Conservation (phyloP, 2,797 vertebrate species). For the Tangara arthus region DNA sequence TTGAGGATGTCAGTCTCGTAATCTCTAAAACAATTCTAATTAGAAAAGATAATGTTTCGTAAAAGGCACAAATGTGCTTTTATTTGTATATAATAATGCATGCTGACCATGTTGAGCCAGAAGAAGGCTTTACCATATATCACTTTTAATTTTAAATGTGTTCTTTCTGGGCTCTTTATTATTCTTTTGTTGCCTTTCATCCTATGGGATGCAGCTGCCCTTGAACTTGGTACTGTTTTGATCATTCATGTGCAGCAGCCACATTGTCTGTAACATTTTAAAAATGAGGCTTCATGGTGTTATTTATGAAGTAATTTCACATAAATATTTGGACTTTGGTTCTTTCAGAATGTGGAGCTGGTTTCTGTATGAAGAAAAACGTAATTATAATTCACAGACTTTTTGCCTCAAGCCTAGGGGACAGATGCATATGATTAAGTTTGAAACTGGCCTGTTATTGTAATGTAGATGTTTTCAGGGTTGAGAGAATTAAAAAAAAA, state of each 20-base stretch:
- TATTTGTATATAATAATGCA: conserved; percentile 1
- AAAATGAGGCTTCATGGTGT: conserved; percentile 69
- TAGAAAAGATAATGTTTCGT: background rate
- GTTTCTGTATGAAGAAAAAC: conserved; percentile 76
- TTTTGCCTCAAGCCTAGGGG: conserved; percentile 76
- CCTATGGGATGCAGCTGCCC: conserved; percentile 77
- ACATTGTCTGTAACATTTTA: conserved; percentile 76
- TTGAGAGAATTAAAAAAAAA: conserved; percentile 72
- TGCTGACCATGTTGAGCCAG: conserved; percentile 17
- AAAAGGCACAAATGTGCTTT: background rate
- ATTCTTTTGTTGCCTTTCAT: conserved; percentile 81
- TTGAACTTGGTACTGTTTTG: conserved; percentile 79
- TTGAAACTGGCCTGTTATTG: conserved; percentile 80
- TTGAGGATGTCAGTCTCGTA: conserved; percentile 5
- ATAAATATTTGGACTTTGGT: conserved; percentile 73
- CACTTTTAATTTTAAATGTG: conserved; percentile 76
- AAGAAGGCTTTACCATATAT: conserved; percentile 33
- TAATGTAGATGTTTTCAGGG: conserved; percentile 83
- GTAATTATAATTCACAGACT: conserved; percentile 79
- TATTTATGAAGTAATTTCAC: conserved; percentile 74
- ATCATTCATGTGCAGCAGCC: conserved; percentile 80
- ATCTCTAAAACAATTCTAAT: conserved; percentile 33
- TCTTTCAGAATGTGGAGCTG: conserved; percentile 68
- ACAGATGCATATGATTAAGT: conserved; percentile 85
- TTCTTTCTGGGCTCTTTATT: conserved; percentile 70